Base-by-base conservation (phyloP, 2,113 vertebrate genomes). In the Gopherus flavomarginatus region DNA sequence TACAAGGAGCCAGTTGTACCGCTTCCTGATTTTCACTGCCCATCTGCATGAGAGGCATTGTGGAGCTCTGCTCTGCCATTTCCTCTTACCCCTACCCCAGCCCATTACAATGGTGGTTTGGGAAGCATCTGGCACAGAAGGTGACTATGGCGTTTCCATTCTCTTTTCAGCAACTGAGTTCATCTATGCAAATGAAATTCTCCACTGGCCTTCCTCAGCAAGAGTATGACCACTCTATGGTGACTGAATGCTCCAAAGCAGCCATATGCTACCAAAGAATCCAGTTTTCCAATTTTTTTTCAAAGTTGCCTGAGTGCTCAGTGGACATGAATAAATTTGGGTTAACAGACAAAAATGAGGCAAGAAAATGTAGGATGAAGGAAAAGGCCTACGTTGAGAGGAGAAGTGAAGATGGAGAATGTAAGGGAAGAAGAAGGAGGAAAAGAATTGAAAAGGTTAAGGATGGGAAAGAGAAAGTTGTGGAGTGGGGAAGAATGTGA, bases 401-500 rank as follows among this genome's bases (percentile, higher is more conserved):
- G 11, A 93, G 35, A 87, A 94, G 95, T 83, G 35, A 65, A 10
- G 75, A 72, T 47, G 50, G 57, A 85, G 59, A 80, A 94, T 96
- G 93, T 27, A 91, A 69, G 42, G 62, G 3, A 6, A 47, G 86
- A 78, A 83, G 85, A 77, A 92, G 79, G 22, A 88, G 59, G 79
- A 19, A 50, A 81, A 91, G 38, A 5, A 29, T 31, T 42, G 31
- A 53, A 57, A 53, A 85, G 83, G 10, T 84, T 80, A 31, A 35
- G 65, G 21, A 9, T 72, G 81, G 80, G 75, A 26, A 87, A 87
- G 47, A 47, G n/a, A 80, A 88, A 29, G n/a, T 47, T 78, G 42
- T 42, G 83, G 53, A 21, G 79, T 42, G 38, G 72, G 38, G 22
- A 86, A 92, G 88, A 65, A 24, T 57, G n/a, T 86, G 1, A 14